phyloP scores from a whole-genome alignment of 92 coral and sea anemone species.

The Bergia sp. region DNA sequence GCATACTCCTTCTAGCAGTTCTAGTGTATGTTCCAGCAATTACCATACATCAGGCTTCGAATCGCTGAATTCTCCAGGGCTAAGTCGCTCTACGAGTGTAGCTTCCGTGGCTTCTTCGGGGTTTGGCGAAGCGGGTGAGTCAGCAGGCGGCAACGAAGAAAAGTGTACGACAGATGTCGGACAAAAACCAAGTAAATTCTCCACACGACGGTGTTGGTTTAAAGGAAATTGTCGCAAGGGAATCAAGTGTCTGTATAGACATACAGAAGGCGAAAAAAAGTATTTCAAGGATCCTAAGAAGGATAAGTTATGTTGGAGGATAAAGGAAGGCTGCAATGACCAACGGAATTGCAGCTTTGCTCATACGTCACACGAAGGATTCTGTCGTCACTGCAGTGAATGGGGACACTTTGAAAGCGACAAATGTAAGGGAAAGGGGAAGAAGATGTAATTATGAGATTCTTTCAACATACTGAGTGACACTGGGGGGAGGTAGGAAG shows the following conservation, averaged over 20 bases:
- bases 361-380: background rate
- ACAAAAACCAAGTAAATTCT: background rate
- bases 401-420: slow-evolving; percentile 35
- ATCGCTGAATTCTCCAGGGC: background rate
- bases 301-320: background rate
- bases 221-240: background rate
- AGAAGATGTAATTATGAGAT: too few relatives aligned
- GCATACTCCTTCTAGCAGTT: background rate
- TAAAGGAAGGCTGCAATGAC: background rate
- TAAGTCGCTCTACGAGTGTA: background rate
- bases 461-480: too few relatives aligned
- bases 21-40: background rate
- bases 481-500: too few relatives aligned
- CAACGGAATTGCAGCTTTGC: background rate
- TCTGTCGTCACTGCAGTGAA: slow-evolving; percentile 16
- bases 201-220: background rate
- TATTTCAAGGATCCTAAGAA: slow-evolving; percentile 10
- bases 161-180: too few relatives aligned
- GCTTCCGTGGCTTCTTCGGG: slow-evolving; percentile 18
- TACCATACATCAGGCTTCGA: background rate
- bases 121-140: background rate
- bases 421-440: background rate
- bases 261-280: background rate
- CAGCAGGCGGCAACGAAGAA: too few relatives aligned
- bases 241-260: background rate